phyloP scores from a whole-genome alignment of 2,888 invertebrate species.

The Tinea trinotella region DNA sequence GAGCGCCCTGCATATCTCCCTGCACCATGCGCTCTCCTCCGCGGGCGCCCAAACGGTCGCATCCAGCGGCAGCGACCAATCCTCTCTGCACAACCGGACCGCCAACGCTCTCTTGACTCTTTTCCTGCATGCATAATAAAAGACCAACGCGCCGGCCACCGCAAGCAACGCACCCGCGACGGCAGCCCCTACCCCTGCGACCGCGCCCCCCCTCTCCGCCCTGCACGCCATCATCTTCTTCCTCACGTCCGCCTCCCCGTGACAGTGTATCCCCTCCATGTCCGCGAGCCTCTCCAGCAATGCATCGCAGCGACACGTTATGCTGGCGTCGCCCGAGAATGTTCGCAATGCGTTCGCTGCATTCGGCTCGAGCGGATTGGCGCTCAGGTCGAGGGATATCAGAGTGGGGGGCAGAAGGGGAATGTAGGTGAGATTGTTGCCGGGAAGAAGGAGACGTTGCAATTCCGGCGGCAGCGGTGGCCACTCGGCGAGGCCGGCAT shows the following conservation, averaged over 20 bases:
- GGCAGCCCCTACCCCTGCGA: background rate
- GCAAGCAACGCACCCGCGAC: background rate
- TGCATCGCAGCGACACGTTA: background rate
- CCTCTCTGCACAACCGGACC: background rate
- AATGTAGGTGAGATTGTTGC: background rate
- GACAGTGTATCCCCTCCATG: no score
- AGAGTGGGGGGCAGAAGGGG: background rate
- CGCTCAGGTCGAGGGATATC: background rate
- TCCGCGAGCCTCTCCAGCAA: background rate
- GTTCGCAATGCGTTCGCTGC: no score
- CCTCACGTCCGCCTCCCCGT: no score
- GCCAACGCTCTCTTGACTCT: no score
- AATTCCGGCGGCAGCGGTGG: background rate
- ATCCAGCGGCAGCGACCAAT: background rate
- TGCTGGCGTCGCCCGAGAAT: background rate
- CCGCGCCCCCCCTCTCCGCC: background rate
- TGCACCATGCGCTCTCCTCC: background rate
- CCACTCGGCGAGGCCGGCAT: background rate
- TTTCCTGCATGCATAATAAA: background rate
- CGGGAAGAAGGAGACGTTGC: background rate
- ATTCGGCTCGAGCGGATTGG: slow-evolving; percentile 3
- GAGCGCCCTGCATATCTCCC: background rate
- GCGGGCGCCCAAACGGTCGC: background rate
- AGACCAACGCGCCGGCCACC: background rate
- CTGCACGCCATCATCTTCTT: no score